phyloP scores from a whole-genome alignment of 2,113 vertebrate genomes.

The Eubucco bourcierii region DNA sequence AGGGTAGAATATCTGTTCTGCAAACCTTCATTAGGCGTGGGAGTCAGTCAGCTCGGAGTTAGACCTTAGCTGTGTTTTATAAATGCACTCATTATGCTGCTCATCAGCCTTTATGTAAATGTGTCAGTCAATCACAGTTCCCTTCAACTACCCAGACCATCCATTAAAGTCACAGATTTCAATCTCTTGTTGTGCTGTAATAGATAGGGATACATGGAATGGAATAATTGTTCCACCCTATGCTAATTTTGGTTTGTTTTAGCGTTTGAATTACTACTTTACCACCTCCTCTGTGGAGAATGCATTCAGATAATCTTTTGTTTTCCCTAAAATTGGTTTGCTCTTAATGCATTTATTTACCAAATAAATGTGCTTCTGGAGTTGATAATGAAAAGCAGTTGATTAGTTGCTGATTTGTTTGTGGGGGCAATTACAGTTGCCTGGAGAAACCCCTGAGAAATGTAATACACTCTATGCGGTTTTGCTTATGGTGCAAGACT shows the following conservation, averaged over 20 bases:
- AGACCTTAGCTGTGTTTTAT: constrained; percentile 32
- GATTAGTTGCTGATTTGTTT: constrained; percentile 69
- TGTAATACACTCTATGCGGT: constrained; percentile 6
- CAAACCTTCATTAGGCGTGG: not conserved
- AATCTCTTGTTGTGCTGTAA: constrained; percentile 45
- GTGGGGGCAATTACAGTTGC: constrained; percentile 62
- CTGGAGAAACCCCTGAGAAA: constrained; percentile 54
- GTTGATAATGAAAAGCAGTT: constrained; percentile 67
- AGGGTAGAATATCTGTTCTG: not conserved
- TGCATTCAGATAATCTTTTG: constrained; percentile 47
- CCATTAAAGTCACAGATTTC: constrained; percentile 60
- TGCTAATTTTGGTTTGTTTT: constrained; percentile 55
- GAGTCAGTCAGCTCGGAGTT: not conserved
- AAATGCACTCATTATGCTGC: constrained; percentile 56
- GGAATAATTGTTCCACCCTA: constrained; percentile 49
- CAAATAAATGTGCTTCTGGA: constrained; percentile 61
- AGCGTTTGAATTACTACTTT: constrained; percentile 57
- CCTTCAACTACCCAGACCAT: constrained; percentile 53
- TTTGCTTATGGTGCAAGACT: constrained; percentile 40
- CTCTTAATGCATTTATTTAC: constrained; percentile 67
- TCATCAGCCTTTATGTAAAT: constrained; percentile 62
- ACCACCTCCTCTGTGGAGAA: constrained; percentile 31
- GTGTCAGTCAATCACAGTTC: constrained; percentile 64
- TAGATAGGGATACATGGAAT: constrained; percentile 26
- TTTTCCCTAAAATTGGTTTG: constrained; percentile 58